Evolutionary conservation across 1,140 invertebrate genomes (phyloP).

Genomic region (Aleiodes sp.): DNA sequence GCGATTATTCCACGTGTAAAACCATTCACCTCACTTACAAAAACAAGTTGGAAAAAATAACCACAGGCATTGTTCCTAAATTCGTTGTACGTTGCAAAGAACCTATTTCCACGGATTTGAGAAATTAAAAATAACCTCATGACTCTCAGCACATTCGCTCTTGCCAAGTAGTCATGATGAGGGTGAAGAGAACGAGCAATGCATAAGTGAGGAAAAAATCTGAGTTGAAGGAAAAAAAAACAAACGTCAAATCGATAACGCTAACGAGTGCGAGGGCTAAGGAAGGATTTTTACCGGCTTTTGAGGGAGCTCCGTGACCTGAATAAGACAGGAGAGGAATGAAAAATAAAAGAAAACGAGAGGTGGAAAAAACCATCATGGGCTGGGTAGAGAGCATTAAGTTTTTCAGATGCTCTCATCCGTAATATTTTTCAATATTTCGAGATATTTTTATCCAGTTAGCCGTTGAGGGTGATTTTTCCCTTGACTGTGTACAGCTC

Average conservation of each 20-base stretch:
- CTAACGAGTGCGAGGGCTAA: conserved; percentile 33
- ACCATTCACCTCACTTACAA: no score
- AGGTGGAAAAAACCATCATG: background rate
- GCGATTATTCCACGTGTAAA: no score
- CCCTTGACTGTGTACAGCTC: background rate
- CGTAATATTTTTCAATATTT: conserved; percentile 34
- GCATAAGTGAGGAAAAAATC: no score
- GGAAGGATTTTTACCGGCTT: conserved; percentile 32
- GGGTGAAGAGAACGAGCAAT: background rate
- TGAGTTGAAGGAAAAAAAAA: background rate
- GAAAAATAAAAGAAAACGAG: background rate
- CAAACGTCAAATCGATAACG: conserved; percentile 31
- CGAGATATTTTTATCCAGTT: conserved; percentile 8
- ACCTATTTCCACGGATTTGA: no score
- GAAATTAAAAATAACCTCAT: background rate
- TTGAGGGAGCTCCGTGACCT: conserved; percentile 34
- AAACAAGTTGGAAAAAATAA: no score
- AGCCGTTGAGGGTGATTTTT: background rate
- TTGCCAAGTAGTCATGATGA: no score
- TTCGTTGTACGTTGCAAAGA: no score
- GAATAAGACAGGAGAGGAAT: conserved; percentile 20
- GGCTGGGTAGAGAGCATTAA: background rate
- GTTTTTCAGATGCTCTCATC: conserved; percentile 6
- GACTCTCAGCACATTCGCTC: background rate
- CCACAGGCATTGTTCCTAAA: no score